phyloP scores from a whole-genome alignment of 2,797 vertebrate genomes.

The Chaenodraco wilsoni region DNA sequence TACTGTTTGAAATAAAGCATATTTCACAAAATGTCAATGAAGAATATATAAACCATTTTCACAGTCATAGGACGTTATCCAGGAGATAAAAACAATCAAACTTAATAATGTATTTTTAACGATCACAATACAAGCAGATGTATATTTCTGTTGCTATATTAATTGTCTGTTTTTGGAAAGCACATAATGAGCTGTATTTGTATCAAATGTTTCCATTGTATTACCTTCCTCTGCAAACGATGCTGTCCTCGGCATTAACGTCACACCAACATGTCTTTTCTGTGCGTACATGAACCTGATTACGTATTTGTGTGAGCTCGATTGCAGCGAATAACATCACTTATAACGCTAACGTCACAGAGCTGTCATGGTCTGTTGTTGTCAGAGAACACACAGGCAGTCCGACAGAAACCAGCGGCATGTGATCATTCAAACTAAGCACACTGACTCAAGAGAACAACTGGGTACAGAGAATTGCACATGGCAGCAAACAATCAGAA shows the following conservation, averaged over 20 bases:
- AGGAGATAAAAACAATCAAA: no score
- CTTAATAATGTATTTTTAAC: not conserved
- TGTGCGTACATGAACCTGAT: not conserved
- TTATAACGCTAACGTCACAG: conserved; percentile 12
- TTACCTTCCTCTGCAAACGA: not conserved
- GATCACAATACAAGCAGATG: not conserved
- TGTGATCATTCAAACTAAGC: conserved; percentile 46
- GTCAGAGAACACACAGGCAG: conserved; percentile 38
- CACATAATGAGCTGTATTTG: not conserved
- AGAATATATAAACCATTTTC: not conserved
- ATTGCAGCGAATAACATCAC: conserved; percentile 22
- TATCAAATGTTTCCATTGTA: not conserved
- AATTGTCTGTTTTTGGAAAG: not conserved
- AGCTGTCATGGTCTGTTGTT: conserved; percentile 33
- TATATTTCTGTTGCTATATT: not conserved
- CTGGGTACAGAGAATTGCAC: conserved; percentile 22
- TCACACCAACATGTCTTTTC: not conserved
- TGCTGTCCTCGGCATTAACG: conserved; percentile 25
- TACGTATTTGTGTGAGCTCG: conserved; percentile 14
- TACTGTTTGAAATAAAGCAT: not conserved
- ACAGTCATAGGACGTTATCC: not conserved
- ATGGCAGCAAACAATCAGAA: conserved; percentile 30
- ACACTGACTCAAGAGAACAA: conserved; percentile 22
- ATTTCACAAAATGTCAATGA: no score
- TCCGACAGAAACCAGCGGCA: conserved; percentile 2